phyloP scores from a whole-genome alignment of 2,888 invertebrate genomes.

The Baccha elongata region DNA sequence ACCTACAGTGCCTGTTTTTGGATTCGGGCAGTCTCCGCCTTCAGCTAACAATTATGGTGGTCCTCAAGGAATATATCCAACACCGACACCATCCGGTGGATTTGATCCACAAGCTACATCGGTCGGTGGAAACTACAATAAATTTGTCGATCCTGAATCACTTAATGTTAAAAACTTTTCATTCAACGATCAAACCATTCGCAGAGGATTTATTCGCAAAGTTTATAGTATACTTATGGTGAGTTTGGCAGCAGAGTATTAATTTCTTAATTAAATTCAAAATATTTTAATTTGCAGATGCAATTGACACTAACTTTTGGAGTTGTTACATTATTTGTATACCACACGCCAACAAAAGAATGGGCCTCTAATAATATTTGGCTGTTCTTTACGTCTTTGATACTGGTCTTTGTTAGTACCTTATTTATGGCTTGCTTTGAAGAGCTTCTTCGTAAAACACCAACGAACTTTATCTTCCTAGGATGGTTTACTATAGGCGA shows the following conservation, averaged over 20 bases:
- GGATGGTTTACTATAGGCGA: slow-evolving; percentile 90
- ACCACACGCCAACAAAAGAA: neutral
- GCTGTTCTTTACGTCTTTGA: slow-evolving; percentile 84
- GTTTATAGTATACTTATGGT: slow-evolving; percentile 43
- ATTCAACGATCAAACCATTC: slow-evolving; percentile 75
- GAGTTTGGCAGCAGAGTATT: slow-evolving; percentile 81
- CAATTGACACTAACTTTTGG: slow-evolving; percentile 37
- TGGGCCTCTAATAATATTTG: neutral
- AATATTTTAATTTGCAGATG: neutral
- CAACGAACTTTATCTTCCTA: slow-evolving; percentile 93
- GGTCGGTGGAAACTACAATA: neutral
- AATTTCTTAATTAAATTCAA: neutral
- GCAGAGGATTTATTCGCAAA: slow-evolving; percentile 76
- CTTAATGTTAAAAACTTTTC: slow-evolving; percentile 14
- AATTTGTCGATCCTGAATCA: slow-evolving; percentile 23
- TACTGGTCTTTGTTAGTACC: slow-evolving; percentile 86
- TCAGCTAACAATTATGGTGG: slow-evolving; percentile 14
- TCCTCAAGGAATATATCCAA: neutral
- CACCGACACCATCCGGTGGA: neutral
- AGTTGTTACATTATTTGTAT: slow-evolving; percentile 20
- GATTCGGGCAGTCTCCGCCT: neutral
- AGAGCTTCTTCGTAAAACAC: slow-evolving; percentile 89
- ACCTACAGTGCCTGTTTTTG: slow-evolving; percentile 16
- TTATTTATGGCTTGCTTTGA: slow-evolving; percentile 92
- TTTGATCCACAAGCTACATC: slow-evolving; percentile 11